These are phyloP conservation scores for Taeniopygia guttata DNA, from an alignment of 2,797 vertebrate genomes.

Conservation along the genomic window DNA sequence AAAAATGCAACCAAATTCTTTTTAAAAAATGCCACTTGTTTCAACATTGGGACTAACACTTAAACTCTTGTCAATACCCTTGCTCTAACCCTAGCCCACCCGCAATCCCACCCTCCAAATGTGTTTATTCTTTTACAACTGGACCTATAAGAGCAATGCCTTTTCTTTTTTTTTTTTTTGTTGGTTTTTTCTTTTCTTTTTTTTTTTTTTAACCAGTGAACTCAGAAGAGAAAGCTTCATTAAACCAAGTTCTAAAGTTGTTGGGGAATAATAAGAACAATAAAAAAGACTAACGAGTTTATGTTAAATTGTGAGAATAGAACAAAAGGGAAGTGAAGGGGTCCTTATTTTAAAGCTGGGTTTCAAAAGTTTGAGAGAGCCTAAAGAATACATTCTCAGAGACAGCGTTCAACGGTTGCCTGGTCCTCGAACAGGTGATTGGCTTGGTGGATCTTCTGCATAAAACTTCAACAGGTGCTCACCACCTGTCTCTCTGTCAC, in stretches of 20 bases:
- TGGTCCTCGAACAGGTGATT: slow-evolving; percentile 84
- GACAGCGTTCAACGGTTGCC: slow-evolving; percentile 84
- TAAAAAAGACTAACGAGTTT: slow-evolving; percentile 76
- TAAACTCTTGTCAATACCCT: slow-evolving; percentile 73
- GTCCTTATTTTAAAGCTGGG: slow-evolving; percentile 83
- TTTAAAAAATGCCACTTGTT: slow-evolving; percentile 95
- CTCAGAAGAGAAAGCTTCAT: slow-evolving; percentile 86
- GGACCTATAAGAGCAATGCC: slow-evolving; percentile 86
- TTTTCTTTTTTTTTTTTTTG: slow-evolving; percentile 64
- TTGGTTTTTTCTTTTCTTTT: neutral
- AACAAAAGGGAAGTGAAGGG: slow-evolving; percentile 84
- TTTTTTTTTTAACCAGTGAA: slow-evolving; percentile 77
- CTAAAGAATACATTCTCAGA: slow-evolving; percentile 92
- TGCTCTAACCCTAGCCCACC: slow-evolving; percentile 81
- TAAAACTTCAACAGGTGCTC: slow-evolving; percentile 76
- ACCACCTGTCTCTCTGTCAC: slow-evolving; percentile 77
- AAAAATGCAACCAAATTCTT: slow-evolving; percentile 88
- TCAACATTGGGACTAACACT: slow-evolving; percentile 83
- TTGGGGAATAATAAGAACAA: slow-evolving; percentile 76
- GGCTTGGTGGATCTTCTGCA: slow-evolving; percentile 79
- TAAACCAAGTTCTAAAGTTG: slow-evolving; percentile 84
- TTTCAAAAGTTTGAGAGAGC: slow-evolving; percentile 87
- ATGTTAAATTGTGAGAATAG: slow-evolving; percentile 79
- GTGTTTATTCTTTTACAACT: slow-evolving; percentile 76
- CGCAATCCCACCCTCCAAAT: slow-evolving; percentile 78